These are phyloP conservation scores for Umimayanthus kanabou DNA, from an alignment of 92 coral and sea anemone species.

Conservation along the genomic window DNA sequence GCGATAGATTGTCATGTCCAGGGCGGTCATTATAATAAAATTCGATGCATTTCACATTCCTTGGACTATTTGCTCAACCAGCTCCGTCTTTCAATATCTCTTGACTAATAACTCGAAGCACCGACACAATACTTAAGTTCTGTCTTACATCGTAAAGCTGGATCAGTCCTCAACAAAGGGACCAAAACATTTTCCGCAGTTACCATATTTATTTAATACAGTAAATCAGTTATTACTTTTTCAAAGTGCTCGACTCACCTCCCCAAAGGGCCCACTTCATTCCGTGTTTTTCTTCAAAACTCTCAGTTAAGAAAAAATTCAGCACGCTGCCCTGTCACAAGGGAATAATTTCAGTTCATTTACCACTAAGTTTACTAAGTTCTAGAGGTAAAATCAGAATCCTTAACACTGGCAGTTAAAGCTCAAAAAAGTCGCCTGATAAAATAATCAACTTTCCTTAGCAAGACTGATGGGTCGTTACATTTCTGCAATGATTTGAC, in stretches of 20 bases:
- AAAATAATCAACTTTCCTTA: no score
- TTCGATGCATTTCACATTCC: no score
- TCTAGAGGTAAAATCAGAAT: not conserved
- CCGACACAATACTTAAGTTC: no score
- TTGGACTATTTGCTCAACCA: no score
- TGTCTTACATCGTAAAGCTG: no score
- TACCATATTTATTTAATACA: not conserved
- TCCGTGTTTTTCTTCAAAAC: slow-evolving; percentile 72
- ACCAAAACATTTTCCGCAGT: not conserved
- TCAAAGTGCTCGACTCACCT: slow-evolving; percentile 49
- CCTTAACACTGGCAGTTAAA: not conserved
- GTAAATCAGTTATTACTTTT: not conserved
- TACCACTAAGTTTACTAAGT: not conserved
- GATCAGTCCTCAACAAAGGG: no score
- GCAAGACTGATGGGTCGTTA: no score
- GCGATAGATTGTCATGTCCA: no score
- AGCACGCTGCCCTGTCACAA: slow-evolving; percentile 72
- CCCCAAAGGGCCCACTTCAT: slow-evolving; percentile 78
- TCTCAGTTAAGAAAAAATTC: slow-evolving; percentile 78
- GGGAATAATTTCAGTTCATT: not conserved
- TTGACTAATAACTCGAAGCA: no score
- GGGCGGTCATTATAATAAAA: no score
- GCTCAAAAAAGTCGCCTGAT: not conserved
- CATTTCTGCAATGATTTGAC: no score
- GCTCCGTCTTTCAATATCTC: no score